phyloP scores from a whole-genome alignment of 2,113 vertebrate genomes.

The Rhea americana region DNA sequence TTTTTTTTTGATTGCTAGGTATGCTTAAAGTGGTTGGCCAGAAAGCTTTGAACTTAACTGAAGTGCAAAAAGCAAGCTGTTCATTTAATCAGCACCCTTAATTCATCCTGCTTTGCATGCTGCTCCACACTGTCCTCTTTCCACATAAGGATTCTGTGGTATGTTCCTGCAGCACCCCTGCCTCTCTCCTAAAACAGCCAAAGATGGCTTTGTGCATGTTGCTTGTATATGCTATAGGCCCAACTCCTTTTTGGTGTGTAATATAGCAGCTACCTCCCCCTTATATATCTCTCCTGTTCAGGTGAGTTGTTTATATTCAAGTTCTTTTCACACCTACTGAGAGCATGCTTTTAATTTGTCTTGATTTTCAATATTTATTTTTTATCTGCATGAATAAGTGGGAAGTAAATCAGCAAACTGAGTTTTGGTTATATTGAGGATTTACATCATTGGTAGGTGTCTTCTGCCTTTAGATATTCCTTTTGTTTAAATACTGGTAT shows the following conservation, averaged over 20 bases:
- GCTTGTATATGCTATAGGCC: constrained; percentile 50
- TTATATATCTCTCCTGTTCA: constrained; percentile 19
- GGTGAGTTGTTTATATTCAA: constrained; percentile 62
- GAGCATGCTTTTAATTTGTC: constrained; percentile 22
- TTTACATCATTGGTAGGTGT: not conserved
- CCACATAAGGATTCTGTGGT: constrained; percentile 77
- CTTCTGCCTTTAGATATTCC: not conserved
- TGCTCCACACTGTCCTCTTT: constrained; percentile 72
- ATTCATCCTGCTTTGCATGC: constrained; percentile 74
- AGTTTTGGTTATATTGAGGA: constrained; percentile 19
- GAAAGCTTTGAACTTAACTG: constrained; percentile 72
- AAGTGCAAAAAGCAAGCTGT: constrained; percentile 75
- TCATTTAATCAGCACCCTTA: constrained; percentile 76
- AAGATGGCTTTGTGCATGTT: constrained; percentile 73
- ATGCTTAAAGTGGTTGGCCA: constrained; percentile 39
- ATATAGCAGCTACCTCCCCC: not conserved
- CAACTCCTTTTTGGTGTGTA: not conserved
- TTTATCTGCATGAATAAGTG: not conserved
- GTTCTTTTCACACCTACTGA: not conserved
- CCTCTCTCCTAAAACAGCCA: constrained; percentile 69
- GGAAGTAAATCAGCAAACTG: constrained; percentile 45
- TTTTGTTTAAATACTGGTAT: constrained; percentile 5
- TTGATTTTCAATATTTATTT: constrained; percentile 5
- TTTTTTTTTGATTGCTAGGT: constrained; percentile 18
- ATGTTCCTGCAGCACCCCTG: constrained; percentile 71